These are phyloP conservation scores for Amblyornis subalaris DNA, from an alignment of 2,113 vertebrate genomes.

Conservation along the genomic window DNA sequence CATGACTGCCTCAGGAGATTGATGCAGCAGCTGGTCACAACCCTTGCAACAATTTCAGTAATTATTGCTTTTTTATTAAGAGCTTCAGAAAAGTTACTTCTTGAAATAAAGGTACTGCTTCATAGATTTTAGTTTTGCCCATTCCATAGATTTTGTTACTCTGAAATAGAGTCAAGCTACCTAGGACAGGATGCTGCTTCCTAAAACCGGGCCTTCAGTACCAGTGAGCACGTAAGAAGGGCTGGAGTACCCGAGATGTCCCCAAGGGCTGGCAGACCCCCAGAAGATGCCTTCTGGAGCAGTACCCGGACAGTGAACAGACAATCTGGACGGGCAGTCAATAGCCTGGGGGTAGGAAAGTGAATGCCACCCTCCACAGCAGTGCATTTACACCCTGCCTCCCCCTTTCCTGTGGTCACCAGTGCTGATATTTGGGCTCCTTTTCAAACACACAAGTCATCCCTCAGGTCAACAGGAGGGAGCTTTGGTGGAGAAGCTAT, in stretches of 20 bases:
- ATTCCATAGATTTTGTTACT: background rate
- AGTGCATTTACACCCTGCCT: background rate
- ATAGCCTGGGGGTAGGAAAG: background rate
- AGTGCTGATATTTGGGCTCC: background rate
- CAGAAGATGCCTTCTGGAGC: background rate
- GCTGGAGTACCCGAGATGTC: accelerated
- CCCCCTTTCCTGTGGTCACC: background rate
- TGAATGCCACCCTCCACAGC: background rate
- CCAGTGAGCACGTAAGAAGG: background rate
- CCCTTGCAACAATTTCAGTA: background rate
- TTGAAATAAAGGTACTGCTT: background rate
- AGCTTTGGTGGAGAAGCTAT: background rate
- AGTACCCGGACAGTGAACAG: background rate
- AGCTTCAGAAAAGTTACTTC: background rate
- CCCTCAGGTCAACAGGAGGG: background rate
- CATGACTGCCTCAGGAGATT: background rate
- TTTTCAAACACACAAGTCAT: background rate
- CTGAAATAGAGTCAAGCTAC: background rate
- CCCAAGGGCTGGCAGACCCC: background rate
- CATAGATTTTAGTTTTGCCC: background rate
- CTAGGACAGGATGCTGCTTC: background rate
- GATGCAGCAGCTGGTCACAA: background rate
- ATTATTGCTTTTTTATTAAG: background rate
- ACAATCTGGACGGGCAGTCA: accelerated
- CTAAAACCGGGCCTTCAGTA: background rate